Conservation (phyloP, 2,797 vertebrate species). For the Gambusia yucatana region DNA sequence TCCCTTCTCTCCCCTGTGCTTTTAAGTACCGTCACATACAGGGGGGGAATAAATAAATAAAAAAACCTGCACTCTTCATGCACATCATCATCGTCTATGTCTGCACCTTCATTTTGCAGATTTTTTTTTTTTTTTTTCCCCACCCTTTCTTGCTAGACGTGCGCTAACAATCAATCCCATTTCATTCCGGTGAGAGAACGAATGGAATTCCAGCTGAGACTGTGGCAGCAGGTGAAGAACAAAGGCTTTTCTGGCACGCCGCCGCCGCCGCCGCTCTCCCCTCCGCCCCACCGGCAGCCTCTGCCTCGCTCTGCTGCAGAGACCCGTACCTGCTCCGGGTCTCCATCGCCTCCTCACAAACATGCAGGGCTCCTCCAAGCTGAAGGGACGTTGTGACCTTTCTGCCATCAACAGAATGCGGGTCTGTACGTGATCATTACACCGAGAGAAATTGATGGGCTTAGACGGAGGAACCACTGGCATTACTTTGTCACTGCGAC, state of each 20-base stretch:
- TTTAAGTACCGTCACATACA: constrained; percentile 56
- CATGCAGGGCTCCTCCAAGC: constrained; percentile 13
- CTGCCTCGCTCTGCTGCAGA: constrained; percentile 36
- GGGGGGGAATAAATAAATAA: not conserved
- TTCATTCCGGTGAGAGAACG: constrained; percentile 77
- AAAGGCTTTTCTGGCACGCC: constrained; percentile 59
- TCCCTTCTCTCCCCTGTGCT: constrained; percentile 48
- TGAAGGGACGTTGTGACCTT: constrained; percentile 11
- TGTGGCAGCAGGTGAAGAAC: constrained; percentile 55
- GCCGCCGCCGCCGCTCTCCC: not conserved
- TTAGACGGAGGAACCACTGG: not conserved
- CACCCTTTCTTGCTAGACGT: constrained; percentile 58
- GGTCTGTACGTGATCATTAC: constrained; percentile 7
- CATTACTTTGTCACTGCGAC: not conserved
- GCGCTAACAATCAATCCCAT: constrained; percentile 82
- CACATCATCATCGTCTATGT: constrained; percentile 33
- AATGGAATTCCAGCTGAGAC: constrained; percentile 79
- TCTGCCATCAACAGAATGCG: constrained; percentile 21
- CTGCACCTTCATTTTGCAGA: constrained; percentile 40
- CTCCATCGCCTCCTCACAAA: constrained; percentile 30
- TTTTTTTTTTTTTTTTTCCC: constrained; percentile 31
- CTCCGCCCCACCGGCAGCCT: constrained; percentile 4
- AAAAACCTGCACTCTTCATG: constrained; percentile 16
- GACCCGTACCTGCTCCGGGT: constrained; percentile 35
- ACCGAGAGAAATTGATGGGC: constrained; percentile 2